Evolutionary conservation across 2,113 vertebrate genomes (phyloP), one percentile per base, ranked within the genome.

Genomic region (Halichoerus grypus): DNA sequence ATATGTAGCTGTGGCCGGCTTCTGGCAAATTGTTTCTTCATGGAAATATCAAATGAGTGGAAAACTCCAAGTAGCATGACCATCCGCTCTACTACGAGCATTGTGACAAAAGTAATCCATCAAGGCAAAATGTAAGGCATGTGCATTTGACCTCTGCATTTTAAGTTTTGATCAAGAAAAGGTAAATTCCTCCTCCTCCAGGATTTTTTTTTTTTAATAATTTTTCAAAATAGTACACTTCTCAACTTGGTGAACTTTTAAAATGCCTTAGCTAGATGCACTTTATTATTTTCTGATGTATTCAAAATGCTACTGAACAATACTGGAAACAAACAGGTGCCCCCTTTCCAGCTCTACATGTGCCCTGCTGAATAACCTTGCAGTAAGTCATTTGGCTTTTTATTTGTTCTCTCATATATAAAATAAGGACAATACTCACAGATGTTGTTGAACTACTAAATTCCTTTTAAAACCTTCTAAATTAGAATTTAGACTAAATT

Each of bases 1-100:
- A 86, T 65, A 28, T 33, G 65, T 28, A 86, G 83, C 80, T 72
- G 61, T 36, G 94, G 88, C 82, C 91, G 91, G 92, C 87, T 95
- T 94, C 95, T 82, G 86, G 96, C 49, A 85, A 88, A 97, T 21
- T 6, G 46, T 82, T 96, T 97, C 95, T 95, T 98, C 95, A 88
- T 57, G 94, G 87, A 96, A 72, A 96, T 85, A 93, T 81, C 61
- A 96, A 87, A 65, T 67, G 81, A 97, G 77, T 92, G 97, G 88
- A 69, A 95, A 95, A 71, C 94, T 95, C 89, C 95, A 94, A 97
- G 80, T 10, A 92, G 55, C 80, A 16, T 5, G 36, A 92, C 71
- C 87, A 96, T 96, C 90, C 96, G 94, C 16, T 55, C 1, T 0
- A 76, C 72, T 55, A 74, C 21, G 42, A 63, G 96, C 81, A 87